Base-by-base conservation (phyloP, 2,888 invertebrate genomes). In the Agriopis aurantiaria region DNA sequence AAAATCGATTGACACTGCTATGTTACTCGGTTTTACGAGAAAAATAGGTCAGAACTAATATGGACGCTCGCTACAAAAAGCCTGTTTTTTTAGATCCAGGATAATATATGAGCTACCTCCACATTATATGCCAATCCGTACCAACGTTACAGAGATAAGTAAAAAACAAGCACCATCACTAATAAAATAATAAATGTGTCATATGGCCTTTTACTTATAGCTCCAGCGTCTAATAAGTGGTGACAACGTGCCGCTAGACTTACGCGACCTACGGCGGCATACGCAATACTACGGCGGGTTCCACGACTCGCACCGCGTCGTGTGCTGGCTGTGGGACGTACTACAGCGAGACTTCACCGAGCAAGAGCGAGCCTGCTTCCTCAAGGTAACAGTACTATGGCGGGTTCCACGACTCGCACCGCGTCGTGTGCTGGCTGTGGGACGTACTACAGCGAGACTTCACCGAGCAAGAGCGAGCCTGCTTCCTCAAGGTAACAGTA, bases 201-300 rank as follows among this genome's bases (percentile, higher is more conserved):
- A 43, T 43, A 4, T 43, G 43, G 33, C 33, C 0, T 33, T 33
- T 5, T 33, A 33, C 5, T 33, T 5, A 33, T 75, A 97, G 97
- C 93, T 99, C 45, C 99, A 99, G 92, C 96, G 99, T 67, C 95
- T 99, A 33, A 99, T 99, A 80, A 99, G 99, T 73, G 99, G 99
- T 8, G 99, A 99, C 91, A 99, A 98, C 85, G 97, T 97, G 48
- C 99, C 99, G 0, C 92, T 99, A 53, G 99, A 99, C 94, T 91
- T 99, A 78, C 96, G 96, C 77, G 98, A 98, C 91, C 90, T 98
- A 73, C 95, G 98, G 3, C 96, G 96, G 65, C 97, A 99, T 93
- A 99, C 99, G 10, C 99, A 99, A 91, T 99, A 99, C 94, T 99
- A 99, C 93, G 99, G 99, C 69, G 99, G 99, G 7, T 99, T 99